phyloP scores from a whole-genome alignment of 2,888 invertebrate species.

The Cephus sareptanus region DNA sequence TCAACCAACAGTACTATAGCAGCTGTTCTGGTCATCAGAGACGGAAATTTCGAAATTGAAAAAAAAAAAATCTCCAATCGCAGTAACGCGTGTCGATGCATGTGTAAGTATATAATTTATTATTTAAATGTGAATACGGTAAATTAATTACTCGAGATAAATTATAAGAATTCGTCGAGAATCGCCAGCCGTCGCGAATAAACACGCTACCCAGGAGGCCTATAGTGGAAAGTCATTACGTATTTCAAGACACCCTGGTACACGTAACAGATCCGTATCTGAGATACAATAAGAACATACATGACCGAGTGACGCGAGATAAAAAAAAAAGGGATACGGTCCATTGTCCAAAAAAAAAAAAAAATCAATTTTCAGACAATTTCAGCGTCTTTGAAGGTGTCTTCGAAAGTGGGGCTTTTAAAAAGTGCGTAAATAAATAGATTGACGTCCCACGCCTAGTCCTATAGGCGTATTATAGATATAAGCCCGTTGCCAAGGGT shows the following conservation, averaged over 20 bases:
- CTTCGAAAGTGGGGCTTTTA: constrained; percentile 32
- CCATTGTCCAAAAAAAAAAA: constrained; percentile 10
- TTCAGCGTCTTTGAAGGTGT: constrained; percentile 43
- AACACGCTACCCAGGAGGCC: neutral
- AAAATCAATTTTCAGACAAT: constrained; percentile 61
- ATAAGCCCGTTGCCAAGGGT: constrained; percentile 4
- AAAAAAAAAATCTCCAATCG: neutral
- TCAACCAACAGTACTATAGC: neutral
- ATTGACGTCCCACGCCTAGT: constrained; percentile 41
- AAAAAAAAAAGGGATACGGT: neutral
- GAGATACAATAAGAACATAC: neutral
- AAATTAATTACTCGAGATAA: neutral
- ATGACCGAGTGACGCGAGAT: neutral
- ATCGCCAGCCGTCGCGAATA: neutral
- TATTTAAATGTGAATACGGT: neutral
- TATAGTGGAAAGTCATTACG: neutral
- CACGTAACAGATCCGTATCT: neutral
- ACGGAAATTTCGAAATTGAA: neutral
- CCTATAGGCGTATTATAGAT: neutral
- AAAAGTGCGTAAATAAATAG: constrained; percentile 63
- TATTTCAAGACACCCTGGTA: neutral
- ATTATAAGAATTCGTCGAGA: neutral
- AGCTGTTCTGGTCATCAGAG: neutral
- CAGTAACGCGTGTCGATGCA: neutral
- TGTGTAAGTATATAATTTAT: neutral